Evolutionary conservation across 2,888 invertebrate genomes (phyloP).

Genomic region (Dryococelus australis): DNA sequence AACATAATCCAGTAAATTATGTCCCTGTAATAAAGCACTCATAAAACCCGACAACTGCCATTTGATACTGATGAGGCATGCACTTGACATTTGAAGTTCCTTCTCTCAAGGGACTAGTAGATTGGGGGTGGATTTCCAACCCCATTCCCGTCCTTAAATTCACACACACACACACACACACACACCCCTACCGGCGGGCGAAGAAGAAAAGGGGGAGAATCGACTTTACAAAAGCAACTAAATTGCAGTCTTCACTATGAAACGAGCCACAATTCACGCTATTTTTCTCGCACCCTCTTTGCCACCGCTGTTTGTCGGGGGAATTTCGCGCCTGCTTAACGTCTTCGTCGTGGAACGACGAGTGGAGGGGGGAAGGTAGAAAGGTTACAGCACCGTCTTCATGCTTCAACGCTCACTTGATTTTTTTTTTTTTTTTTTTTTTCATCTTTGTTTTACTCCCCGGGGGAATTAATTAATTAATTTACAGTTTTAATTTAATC

Average conservation of each 20-base stretch:
- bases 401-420: not conserved
- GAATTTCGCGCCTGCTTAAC: too few species aligned
- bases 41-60: not conserved
- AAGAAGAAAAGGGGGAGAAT: not conserved
- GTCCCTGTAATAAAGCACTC: not conserved
- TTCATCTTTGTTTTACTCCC: not conserved
- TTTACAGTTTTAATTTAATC: slow-evolving; percentile 19
- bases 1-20: not conserved
- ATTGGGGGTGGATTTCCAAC: too few species aligned
- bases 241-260: not conserved
- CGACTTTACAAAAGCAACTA: not conserved
- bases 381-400: too few species aligned
- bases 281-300: too few species aligned
- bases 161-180: not conserved
- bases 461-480: slow-evolving; percentile 7
- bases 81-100: slow-evolving; percentile 21
- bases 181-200: not conserved
- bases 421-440: not conserved
- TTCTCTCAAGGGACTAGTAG: not conserved
- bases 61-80: slow-evolving; percentile 22
- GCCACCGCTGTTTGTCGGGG: too few species aligned
- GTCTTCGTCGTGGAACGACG: too few species aligned
- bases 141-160: too few species aligned
- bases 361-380: too few species aligned
- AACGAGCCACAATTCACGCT: not conserved